Conservation (phyloP, 2,113 vertebrate genomes). For the Poecilia latipinna region DNA sequence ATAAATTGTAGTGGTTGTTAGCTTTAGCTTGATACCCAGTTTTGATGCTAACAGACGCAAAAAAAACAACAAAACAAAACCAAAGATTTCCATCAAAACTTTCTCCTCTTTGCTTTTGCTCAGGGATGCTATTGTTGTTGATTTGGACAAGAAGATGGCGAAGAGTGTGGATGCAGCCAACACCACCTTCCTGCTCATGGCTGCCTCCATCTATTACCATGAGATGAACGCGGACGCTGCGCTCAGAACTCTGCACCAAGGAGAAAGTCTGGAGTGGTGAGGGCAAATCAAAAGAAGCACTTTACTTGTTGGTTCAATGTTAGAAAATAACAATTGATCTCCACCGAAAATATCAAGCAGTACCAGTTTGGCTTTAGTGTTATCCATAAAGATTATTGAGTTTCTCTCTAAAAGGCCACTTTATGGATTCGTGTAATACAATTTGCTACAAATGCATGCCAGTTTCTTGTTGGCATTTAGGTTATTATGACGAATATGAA, state of each 20-base stretch:
- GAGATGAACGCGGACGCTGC: constrained; percentile 88
- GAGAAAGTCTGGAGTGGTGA: constrained; percentile 94
- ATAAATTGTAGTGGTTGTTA: not conserved
- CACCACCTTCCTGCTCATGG: constrained; percentile 92
- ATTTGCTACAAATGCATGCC: not conserved
- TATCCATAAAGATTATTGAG: not conserved
- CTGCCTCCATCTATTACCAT: constrained; percentile 89
- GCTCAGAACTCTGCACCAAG: constrained; percentile 89
- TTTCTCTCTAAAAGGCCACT: not conserved
- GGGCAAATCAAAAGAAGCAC: constrained; percentile 3
- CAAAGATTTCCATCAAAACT: not conserved
- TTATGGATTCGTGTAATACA: not conserved
- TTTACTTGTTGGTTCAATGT: not conserved
- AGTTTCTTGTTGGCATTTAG: not conserved
- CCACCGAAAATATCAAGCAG: not conserved
- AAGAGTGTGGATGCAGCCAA: constrained; percentile 89
- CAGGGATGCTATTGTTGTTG: constrained; percentile 86
- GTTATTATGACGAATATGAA: not conserved
- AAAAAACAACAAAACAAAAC: not conserved
- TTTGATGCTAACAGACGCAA: not conserved
- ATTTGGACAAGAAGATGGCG: constrained; percentile 92
- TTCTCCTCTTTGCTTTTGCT: rapidly evolving
- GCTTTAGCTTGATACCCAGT: not conserved
- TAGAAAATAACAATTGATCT: not conserved
- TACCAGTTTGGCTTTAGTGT: not conserved